Conservation (phyloP, 2,113 vertebrate species). For the Asarcornis scutulata region DNA sequence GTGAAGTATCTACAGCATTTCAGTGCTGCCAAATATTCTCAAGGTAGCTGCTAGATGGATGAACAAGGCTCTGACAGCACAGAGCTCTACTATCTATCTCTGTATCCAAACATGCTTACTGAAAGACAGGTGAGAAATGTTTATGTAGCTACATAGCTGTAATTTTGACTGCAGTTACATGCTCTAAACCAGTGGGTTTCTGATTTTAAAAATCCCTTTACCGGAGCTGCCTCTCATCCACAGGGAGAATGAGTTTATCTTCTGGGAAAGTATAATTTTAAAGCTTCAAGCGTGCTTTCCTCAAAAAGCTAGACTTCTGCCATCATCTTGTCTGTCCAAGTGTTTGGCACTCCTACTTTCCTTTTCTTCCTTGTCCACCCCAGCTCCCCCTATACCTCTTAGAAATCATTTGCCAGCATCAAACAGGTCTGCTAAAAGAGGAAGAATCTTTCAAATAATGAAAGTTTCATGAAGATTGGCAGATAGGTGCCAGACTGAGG, state of each 20-base stretch:
- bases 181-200: background rate
- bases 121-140: background rate
- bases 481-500: background rate
- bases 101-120: background rate
- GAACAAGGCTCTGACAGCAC: background rate
- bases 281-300: background rate
- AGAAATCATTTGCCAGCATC: background rate
- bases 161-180: background rate
- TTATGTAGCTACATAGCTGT: fast-evolving
- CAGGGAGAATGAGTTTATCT: background rate
- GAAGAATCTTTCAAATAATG: background rate
- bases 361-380: background rate
- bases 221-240: background rate
- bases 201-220: background rate
- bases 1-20: background rate
- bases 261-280: background rate
- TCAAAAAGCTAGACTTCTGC: background rate
- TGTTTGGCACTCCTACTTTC: background rate
- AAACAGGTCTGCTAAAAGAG: background rate
- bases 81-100: background rate
- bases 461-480: background rate
- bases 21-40: fast-evolving
- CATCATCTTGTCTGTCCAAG: background rate
- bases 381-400: background rate
- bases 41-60: background rate